phyloP scores from a whole-genome alignment of 2,797 vertebrate species.

The Acanthurus leucopareius region DNA sequence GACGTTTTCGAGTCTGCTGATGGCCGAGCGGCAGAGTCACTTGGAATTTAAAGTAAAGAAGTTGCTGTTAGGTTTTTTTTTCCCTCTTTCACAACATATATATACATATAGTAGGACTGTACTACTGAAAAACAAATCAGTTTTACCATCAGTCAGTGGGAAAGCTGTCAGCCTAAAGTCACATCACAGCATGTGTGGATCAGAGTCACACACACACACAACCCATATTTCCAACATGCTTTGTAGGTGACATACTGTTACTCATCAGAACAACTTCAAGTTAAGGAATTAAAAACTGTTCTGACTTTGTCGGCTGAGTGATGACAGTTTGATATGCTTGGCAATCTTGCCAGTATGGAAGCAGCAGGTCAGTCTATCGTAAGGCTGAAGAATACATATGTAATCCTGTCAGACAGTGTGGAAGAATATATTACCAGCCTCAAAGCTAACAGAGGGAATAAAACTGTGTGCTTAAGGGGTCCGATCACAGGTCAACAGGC shows the following conservation, averaged over 20 bases:
- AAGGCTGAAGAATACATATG: not conserved
- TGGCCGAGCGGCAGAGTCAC: not conserved
- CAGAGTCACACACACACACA: constrained; percentile 1
- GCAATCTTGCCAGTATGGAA: no score
- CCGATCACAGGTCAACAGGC: not conserved
- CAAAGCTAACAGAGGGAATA: not conserved
- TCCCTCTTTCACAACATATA: not conserved
- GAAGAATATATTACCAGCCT: not conserved
- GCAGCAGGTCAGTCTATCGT: not conserved
- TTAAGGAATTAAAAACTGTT: not conserved
- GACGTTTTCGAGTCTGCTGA: not conserved
- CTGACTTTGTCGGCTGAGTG: no score
- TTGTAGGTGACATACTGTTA: not conserved
- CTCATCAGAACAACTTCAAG: constrained; percentile 6
- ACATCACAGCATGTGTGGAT: not conserved
- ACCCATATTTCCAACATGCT: not conserved
- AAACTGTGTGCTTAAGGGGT: not conserved
- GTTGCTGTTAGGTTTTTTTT: not conserved
- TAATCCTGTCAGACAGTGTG: not conserved
- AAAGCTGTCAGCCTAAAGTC: not conserved
- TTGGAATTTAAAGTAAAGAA: constrained; percentile 2
- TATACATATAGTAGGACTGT: not conserved
- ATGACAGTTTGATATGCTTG: no score
- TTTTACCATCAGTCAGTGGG: not conserved
- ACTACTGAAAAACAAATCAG: not conserved